A percentile compares a stretch with the other conserved stretches of the same genome.
phyloP scores from a whole-genome alignment of 1,140 invertebrate species.

The Drosophila novamexicana region DNA sequence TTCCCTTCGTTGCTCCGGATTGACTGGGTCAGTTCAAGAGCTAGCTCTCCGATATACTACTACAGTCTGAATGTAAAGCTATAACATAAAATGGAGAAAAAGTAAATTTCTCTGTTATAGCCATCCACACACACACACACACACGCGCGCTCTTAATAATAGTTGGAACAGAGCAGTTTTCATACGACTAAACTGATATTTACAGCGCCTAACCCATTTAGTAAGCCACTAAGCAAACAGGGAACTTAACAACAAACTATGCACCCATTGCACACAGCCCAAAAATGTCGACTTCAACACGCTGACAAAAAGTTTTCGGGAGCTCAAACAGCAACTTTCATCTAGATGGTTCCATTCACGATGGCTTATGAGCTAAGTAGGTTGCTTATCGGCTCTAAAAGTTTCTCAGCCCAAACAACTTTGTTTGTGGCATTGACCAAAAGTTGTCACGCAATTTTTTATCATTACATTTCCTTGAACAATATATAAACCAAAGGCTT shows the following conservation, averaged over 20 bases:
- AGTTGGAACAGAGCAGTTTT: background rate
- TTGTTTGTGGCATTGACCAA: constrained; percentile 41
- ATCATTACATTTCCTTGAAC: constrained; percentile 56
- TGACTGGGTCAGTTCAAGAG: too few species aligned
- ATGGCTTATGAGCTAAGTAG: constrained; percentile 22
- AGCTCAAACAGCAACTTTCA: constrained; percentile 39
- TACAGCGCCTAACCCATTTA: constrained; percentile 28
- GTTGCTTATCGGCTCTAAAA: constrained; percentile 49
- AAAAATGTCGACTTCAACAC: constrained; percentile 32
- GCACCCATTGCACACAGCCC: constrained; percentile 1
- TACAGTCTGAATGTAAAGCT: too few species aligned
- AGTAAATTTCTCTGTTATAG: too few species aligned
- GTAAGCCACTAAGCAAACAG: constrained; percentile 26
- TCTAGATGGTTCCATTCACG: constrained; percentile 31
- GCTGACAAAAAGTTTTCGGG: constrained; percentile 55
- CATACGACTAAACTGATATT: constrained; percentile 15
- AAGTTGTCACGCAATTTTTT: constrained; percentile 71
- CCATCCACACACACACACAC: too few species aligned
- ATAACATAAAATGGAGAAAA: too few species aligned
- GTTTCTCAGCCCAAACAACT: constrained; percentile 32
- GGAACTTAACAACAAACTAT: constrained; percentile 14
- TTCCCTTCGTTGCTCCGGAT: too few species aligned
- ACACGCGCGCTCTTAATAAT: constrained; percentile 2
- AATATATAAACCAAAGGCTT: constrained; percentile 54
- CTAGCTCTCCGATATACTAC: too few species aligned